Percentiles rank a stretch among this genome's conserved stretches.
These are phyloP conservation scores for Orgyia antiqua DNA, from an alignment of 2,888 invertebrate species.

Conservation along the genomic window DNA sequence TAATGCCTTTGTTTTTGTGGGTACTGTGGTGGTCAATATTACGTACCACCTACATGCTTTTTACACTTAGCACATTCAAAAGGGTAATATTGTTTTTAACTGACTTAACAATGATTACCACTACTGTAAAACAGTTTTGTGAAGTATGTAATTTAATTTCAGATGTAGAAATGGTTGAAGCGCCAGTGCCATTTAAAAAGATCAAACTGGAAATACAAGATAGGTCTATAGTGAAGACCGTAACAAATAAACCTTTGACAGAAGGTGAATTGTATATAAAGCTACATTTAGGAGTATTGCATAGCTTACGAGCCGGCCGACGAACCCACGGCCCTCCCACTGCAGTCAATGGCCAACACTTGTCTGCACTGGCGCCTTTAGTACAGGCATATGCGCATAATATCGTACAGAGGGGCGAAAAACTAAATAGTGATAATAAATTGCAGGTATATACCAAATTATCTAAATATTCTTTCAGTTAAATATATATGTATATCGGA, in stretches of 20 bases:
- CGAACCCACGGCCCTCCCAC: conserved; percentile 72
- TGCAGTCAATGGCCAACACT: conserved; percentile 81
- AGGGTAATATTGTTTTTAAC: no score
- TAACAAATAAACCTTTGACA: conserved; percentile 34
- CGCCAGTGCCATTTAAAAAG: conserved; percentile 49
- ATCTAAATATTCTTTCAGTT: no score
- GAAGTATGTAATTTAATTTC: no score
- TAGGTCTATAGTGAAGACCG: conserved; percentile 37
- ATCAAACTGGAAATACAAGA: conserved; percentile 60
- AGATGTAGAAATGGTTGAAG: conserved; percentile 60
- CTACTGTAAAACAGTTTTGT: no score
- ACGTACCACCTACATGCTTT: no score
- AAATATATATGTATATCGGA: no score
- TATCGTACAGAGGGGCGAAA: conserved; percentile 46
- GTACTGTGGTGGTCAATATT: no score
- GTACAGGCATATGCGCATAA: conserved; percentile 62
- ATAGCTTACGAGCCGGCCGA: conserved; percentile 79
- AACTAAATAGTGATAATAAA: conserved; percentile 52
- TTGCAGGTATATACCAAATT: conserved; percentile 44
- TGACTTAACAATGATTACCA: no score
- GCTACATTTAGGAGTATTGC: conserved; percentile 82
- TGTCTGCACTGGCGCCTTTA: conserved; percentile 68
- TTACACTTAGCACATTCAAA: no score
- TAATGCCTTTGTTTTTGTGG: no score
- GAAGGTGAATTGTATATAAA: conserved; percentile 78